Evolutionary conservation across 1,140 invertebrate species (phyloP).

Genomic region (Dendrolimus punctatus): DNA sequence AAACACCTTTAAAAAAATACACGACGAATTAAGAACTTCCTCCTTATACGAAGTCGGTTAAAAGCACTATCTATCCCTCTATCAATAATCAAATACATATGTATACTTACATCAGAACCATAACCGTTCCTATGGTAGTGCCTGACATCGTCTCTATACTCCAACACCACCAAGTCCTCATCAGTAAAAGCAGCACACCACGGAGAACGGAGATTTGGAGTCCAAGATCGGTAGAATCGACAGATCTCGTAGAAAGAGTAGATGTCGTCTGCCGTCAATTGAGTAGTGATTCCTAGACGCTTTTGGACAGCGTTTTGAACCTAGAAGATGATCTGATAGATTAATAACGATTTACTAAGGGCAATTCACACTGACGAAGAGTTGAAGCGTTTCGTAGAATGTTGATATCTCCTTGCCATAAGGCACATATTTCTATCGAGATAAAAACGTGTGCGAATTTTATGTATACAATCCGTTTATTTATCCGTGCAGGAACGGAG

Average conservation of each 20-base stretch:
- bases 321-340: slow-evolving; percentile 17
- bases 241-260: slow-evolving; percentile 79
- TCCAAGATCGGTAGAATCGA: slow-evolving; percentile 84
- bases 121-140: slow-evolving; percentile 73
- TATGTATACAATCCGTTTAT: too few relatives aligned
- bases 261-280: slow-evolving; percentile 28
- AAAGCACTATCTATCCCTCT: too few relatives aligned
- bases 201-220: slow-evolving; percentile 74
- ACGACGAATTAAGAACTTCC: too few relatives aligned
- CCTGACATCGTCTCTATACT: slow-evolving; percentile 85
- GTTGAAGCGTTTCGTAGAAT: too few relatives aligned
- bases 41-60: too few relatives aligned
- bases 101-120: slow-evolving; percentile 36
- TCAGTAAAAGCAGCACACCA: slow-evolving; percentile 83
- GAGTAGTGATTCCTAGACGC: slow-evolving; percentile 29
- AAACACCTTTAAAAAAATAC: too few relatives aligned
- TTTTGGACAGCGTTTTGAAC: slow-evolving; percentile 36
- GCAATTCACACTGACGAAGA: not conserved
- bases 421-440: too few relatives aligned
- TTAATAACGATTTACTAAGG: slow-evolving; percentile 2
- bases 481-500: too few relatives aligned
- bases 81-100: not conserved
- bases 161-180: slow-evolving; percentile 79
- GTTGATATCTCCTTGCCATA: too few relatives aligned
- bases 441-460: too few relatives aligned